Conservation (phyloP, 2,888 invertebrate species). For the Drosophila cracens region DNA sequence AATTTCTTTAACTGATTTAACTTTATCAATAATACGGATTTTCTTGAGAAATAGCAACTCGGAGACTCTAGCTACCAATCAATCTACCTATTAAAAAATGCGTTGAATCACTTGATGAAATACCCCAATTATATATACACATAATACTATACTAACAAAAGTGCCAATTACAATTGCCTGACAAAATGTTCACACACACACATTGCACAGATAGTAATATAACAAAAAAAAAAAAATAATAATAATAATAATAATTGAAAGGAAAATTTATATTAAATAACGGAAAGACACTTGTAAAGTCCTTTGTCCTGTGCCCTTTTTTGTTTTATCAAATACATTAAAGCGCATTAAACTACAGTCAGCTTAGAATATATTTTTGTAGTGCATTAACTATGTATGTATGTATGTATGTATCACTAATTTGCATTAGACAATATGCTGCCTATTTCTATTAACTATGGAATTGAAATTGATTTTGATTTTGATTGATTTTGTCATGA, state of each 20-base stretch:
- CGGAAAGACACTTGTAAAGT: conserved; percentile 4
- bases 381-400: conserved; percentile 5
- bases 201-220: conserved; percentile 20
- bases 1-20: conserved; percentile 19
- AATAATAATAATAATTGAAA: conserved; percentile 2
- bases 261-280: background rate
- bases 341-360: conserved; percentile 3
- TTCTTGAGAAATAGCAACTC: background rate
- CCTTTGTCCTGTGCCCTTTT: background rate
- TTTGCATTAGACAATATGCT: conserved; percentile 17
- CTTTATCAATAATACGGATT: background rate
- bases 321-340: background rate
- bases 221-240: background rate
- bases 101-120: conserved; percentile 17
- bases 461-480: conserved; percentile 1
- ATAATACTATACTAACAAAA: conserved; percentile 54
- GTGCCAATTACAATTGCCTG: conserved; percentile 73
- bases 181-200: conserved; percentile 29
- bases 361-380: conserved; percentile 2
- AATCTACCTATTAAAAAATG: background rate
- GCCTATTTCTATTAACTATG: conserved; percentile 17
- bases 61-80: background rate
- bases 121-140: conserved; percentile 10
- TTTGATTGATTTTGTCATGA: background rate
- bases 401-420: conserved; percentile 2